Percentiles rank a stretch among this genome's conserved stretches.
Evolutionary conservation across 2,113 vertebrate genomes (phyloP).

Genomic region (Thunnus thynnus): DNA sequence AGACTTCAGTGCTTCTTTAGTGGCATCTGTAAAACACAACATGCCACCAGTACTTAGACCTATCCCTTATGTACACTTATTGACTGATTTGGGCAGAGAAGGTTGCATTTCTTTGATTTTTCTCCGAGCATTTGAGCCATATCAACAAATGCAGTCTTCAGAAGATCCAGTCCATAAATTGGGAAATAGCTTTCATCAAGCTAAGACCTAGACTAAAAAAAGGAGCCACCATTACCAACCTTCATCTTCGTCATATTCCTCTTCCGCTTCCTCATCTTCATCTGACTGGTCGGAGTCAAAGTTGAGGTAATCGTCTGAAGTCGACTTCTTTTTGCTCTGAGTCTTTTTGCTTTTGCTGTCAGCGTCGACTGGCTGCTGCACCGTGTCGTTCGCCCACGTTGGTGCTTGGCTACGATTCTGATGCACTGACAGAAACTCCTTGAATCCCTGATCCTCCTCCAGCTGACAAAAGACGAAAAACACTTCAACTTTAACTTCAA

Average conservation of each 20-base stretch:
- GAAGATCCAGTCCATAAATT: neutral
- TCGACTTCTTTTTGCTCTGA: slow-evolving; percentile 68
- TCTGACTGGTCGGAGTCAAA: slow-evolving; percentile 90
- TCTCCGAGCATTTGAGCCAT: too few relatives aligned
- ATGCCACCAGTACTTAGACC: neutral
- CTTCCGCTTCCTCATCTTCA: slow-evolving; percentile 2
- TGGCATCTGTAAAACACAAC: slow-evolving; percentile 61
- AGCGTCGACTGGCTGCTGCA: slow-evolving; percentile 65
- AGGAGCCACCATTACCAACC: slow-evolving; percentile 43
- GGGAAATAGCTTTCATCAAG: neutral
- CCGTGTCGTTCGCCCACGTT: slow-evolving; percentile 92
- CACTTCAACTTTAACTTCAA: too few relatives aligned
- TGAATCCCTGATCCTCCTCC: slow-evolving; percentile 88
- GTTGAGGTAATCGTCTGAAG: slow-evolving; percentile 92
- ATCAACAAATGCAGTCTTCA: neutral
- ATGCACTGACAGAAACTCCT: slow-evolving; percentile 94
- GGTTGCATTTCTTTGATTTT: too few relatives aligned
- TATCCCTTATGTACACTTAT: neutral
- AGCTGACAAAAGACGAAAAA: slow-evolving; percentile 80
- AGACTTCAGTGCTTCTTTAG: slow-evolving; percentile 81
- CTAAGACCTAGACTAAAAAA: neutral
- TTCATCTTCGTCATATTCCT: slow-evolving; percentile 21
- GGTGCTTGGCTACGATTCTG: slow-evolving; percentile 89
- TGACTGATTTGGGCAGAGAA: neutral
- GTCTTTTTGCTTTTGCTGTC: slow-evolving; percentile 18